Conservation (phyloP, 2,888 invertebrate genomes). For the Lasioglossum lativentre region DNA sequence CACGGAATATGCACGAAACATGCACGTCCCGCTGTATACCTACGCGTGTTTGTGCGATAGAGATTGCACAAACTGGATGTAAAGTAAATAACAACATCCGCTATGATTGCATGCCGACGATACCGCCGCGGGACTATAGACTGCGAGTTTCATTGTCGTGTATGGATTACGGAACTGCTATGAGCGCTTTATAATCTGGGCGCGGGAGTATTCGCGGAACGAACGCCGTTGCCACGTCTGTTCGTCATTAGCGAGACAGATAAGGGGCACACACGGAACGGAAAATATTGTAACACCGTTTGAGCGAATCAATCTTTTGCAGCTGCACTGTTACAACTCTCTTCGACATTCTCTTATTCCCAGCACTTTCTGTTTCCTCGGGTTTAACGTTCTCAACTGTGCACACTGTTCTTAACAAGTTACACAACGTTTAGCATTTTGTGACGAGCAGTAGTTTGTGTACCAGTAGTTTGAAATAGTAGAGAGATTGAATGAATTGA, state of each 20-base stretch:
- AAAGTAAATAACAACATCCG: conserved; percentile 72
- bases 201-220: conserved; percentile 31
- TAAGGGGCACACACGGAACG: background rate
- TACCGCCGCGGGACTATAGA: conserved; percentile 55
- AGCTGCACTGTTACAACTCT: background rate
- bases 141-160: conserved; percentile 60
- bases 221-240: conserved; percentile 11
- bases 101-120: conserved; percentile 63
- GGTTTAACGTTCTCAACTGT: background rate
- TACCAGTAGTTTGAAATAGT: background rate
- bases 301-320: background rate
- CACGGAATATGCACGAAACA: conserved; percentile 34
- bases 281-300: background rate
- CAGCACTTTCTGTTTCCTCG: background rate
- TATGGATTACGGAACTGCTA: conserved; percentile 47
- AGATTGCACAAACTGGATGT: conserved; percentile 67
- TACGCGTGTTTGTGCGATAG: conserved; percentile 59
- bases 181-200: conserved; percentile 52
- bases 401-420: background rate
- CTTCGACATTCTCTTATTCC: background rate
- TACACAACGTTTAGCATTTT: background rate
- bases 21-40: conserved; percentile 20
- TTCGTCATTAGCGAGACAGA: conserved; percentile 36
- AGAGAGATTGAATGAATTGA: background rate
- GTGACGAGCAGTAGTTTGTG: no score